Evolutionary conservation across 2,888 invertebrate species (phyloP).

Genomic region (Ochropleura plecta): DNA sequence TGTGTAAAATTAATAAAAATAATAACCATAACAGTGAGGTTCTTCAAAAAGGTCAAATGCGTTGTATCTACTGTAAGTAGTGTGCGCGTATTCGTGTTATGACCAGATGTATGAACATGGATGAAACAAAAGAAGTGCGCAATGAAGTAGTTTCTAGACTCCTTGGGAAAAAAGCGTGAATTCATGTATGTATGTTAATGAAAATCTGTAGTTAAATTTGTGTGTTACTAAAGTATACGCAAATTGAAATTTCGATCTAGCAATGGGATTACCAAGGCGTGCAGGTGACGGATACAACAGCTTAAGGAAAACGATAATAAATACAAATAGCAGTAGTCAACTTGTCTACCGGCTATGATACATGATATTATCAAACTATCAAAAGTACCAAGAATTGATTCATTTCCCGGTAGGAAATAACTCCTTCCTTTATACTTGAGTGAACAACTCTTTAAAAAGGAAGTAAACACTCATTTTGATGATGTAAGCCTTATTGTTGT

Average conservation of each 20-base stretch:
- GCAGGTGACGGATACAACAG: not conserved
- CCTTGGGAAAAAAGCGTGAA: no score
- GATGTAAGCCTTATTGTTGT: slow-evolving; percentile 26
- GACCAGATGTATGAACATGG: no score
- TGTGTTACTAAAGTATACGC: fast-evolving
- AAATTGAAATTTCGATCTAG: not conserved
- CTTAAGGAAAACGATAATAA: slow-evolving; percentile 43
- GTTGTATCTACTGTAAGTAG: no score
- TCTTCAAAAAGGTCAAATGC: no score
- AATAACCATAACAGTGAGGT: no score
- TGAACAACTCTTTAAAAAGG: slow-evolving; percentile 5
- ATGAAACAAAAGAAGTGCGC: no score
- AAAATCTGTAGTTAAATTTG: not conserved
- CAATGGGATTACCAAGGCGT: not conserved
- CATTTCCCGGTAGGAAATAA: slow-evolving; percentile 45
- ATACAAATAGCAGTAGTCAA: slow-evolving; percentile 61
- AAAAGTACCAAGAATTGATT: slow-evolving; percentile 60
- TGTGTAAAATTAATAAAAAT: not conserved
- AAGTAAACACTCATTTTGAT: slow-evolving; percentile 33
- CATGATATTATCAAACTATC: slow-evolving; percentile 31
- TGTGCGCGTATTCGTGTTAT: no score
- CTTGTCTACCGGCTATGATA: slow-evolving; percentile 59
- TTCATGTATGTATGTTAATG: not conserved
- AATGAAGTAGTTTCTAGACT: no score
- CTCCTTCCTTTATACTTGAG: slow-evolving; percentile 1